These are phyloP conservation scores for Smutsia temminckii DNA, from an alignment of 2,797 vertebrate genomes.

Conservation along the genomic window DNA sequence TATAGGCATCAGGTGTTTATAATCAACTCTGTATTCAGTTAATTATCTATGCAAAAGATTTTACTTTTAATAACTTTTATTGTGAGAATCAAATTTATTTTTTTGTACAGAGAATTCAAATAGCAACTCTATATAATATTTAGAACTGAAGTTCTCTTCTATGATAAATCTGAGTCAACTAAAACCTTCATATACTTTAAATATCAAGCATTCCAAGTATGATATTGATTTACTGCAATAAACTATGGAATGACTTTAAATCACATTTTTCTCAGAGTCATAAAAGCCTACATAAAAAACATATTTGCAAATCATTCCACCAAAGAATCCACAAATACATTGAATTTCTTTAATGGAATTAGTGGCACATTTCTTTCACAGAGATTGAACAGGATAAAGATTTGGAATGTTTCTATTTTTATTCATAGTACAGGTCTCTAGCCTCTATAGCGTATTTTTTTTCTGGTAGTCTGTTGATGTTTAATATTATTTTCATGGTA, in stretches of 20 bases:
- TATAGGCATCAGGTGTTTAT: neutral
- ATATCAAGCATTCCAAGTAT: neutral
- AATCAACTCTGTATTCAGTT: neutral
- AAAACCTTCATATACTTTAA: neutral
- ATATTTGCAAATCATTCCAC: neutral
- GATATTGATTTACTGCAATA: neutral
- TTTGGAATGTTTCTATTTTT: neutral
- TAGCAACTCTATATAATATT: neutral
- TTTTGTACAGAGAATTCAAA: neutral
- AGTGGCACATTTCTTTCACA: neutral
- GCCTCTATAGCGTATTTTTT: neutral
- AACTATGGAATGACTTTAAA: neutral
- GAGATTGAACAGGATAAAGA: neutral
- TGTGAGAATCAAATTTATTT: neutral
- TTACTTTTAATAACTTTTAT: neutral
- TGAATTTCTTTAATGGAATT: neutral
- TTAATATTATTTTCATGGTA: conserved; percentile 13
- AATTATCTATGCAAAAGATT: neutral
- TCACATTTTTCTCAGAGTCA: neutral
- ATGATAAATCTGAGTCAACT: neutral
- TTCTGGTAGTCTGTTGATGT: neutral
- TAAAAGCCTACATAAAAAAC: neutral
- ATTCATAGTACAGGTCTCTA: neutral
- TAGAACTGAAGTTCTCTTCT: neutral
- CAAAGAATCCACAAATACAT: neutral